Evolutionary conservation across 1,140 invertebrate species (phyloP), one percentile per base, ranked within the genome.

Genomic region (Lucilia cuprina): DNA sequence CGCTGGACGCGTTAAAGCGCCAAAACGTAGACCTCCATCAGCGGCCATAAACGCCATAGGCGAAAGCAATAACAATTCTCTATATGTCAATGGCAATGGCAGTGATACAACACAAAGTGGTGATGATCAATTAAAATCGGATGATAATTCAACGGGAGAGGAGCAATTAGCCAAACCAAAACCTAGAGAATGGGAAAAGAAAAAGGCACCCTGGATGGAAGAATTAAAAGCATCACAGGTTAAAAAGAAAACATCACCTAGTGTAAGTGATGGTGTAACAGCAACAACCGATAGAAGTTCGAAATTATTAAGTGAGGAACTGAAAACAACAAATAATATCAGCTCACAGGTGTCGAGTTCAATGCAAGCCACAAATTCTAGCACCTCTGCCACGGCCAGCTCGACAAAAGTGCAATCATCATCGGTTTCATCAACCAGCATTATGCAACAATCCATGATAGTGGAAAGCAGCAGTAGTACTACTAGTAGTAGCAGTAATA

Each of bases 181-280:
- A 86, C 87, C 92, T 49, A 88, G 92, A 2, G 92, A 93, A 85
- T 93, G 92, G 92, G 94, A 94, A 86, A 94, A 94, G 86, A 93
- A 94, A 85, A 93, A 92, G 86, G 94, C 93, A 75, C 94, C 94
- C 0, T 95, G 94, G 94, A 93, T 95, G 92, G 94, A 93, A 84
- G 94, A 95, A 87, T 91, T 95, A 85, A 94, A 94, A 87, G 89
- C 94, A 47, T 94, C 94, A 87, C 94, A 94, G 89, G 93, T 93
- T 30, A 93, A 93, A 87, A 93, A 94, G 85, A 94, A 93, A 83
- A 90, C 90, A n/a, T 89, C 91, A 55, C 91, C 91, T 41, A 90
- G 74, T 74, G 88, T 92, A 12, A 91, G 89, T 85, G 55, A 35
- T 34, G 60, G 47, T 12, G 9, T 80, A n/a, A 55, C 41, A n/a